Evolutionary conservation across 2,797 vertebrate species (phyloP).

Genomic region (Carduelis carduelis): DNA sequence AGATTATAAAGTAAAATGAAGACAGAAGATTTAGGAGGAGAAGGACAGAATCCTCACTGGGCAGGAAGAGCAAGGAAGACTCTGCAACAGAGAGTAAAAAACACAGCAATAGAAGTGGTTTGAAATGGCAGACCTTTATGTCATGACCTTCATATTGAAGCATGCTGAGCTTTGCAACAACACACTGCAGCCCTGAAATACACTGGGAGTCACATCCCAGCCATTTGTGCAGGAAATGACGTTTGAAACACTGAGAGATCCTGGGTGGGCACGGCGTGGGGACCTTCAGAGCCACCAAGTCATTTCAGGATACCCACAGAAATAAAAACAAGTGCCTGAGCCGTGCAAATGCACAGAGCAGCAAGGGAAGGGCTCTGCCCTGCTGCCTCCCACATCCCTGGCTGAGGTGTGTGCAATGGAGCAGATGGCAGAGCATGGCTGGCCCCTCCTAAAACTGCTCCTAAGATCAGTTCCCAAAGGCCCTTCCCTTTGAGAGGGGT

Average conservation of each 20-base stretch:
- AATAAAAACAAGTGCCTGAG: not conserved
- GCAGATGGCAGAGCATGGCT: not conserved
- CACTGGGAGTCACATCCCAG: not conserved
- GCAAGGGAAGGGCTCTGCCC: not conserved
- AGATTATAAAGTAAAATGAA: constrained; percentile 58
- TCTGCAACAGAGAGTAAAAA: constrained; percentile 88
- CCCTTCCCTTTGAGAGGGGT: not conserved
- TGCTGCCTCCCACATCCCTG: not conserved
- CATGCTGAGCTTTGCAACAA: constrained; percentile 20
- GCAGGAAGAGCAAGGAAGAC: constrained; percentile 77
- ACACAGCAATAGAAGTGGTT: constrained; percentile 48
- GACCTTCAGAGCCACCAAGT: not conserved
- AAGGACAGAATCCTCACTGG: constrained; percentile 83
- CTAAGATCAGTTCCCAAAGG: not conserved
- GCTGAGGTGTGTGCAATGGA: not conserved
- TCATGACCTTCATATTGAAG: constrained; percentile 13
- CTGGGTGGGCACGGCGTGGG: not conserved
- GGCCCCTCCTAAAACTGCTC: not conserved
- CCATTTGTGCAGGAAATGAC: not conserved
- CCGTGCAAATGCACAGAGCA: not conserved
- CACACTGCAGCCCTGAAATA: not conserved
- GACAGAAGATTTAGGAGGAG: constrained; percentile 68
- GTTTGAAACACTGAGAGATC: not conserved
- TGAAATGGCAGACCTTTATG: constrained; percentile 56
- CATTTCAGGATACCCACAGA: not conserved